These are phyloP conservation scores for Microctenopoma lineatum DNA, from an alignment of 2,797 vertebrate genomes.

Conservation along the genomic window DNA sequence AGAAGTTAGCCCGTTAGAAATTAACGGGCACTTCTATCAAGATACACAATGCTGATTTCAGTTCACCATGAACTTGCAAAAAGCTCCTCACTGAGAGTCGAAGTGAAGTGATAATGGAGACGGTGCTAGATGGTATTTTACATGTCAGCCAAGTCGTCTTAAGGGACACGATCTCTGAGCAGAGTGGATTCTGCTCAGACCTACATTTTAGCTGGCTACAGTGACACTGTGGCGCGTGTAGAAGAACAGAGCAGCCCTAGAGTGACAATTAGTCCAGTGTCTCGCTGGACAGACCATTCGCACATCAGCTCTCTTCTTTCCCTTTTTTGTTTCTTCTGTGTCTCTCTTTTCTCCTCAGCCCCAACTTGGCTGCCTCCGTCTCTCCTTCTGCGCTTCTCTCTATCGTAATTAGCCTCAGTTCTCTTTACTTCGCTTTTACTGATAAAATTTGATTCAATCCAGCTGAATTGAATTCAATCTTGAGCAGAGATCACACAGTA, in stretches of 20 bases:
- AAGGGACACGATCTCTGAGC: slow-evolving; percentile 35
- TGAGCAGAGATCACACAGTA: slow-evolving; percentile 13
- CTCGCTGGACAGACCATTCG: slow-evolving; percentile 56
- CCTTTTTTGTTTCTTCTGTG: slow-evolving; percentile 30
- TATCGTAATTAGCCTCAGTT: slow-evolving; percentile 60
- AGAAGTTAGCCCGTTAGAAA: neutral
- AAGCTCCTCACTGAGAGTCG: slow-evolving; percentile 23
- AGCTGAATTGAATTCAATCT: slow-evolving; percentile 41
- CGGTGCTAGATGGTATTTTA: slow-evolving; percentile 30
- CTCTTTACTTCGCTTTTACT: slow-evolving; percentile 39
- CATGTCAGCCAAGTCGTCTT: slow-evolving; percentile 44
- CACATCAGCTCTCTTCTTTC: slow-evolving; percentile 51
- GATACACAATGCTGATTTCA: neutral
- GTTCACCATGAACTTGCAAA: neutral
- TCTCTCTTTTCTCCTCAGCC: slow-evolving; percentile 32
- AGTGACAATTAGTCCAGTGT: slow-evolving; percentile 77
- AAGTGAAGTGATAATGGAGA: slow-evolving; percentile 36
- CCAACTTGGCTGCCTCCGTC: slow-evolving; percentile 40
- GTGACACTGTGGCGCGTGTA: slow-evolving; percentile 45
- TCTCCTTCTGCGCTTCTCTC: slow-evolving; percentile 24
- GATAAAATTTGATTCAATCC: slow-evolving; percentile 43
- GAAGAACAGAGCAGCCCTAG: slow-evolving; percentile 68
- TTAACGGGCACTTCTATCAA: neutral
- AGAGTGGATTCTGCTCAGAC: slow-evolving; percentile 53
- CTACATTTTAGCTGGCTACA: slow-evolving; percentile 43